Evolutionary conservation across 1,140 invertebrate genomes (phyloP).

Genomic region (Drosophila jambulina): DNA sequence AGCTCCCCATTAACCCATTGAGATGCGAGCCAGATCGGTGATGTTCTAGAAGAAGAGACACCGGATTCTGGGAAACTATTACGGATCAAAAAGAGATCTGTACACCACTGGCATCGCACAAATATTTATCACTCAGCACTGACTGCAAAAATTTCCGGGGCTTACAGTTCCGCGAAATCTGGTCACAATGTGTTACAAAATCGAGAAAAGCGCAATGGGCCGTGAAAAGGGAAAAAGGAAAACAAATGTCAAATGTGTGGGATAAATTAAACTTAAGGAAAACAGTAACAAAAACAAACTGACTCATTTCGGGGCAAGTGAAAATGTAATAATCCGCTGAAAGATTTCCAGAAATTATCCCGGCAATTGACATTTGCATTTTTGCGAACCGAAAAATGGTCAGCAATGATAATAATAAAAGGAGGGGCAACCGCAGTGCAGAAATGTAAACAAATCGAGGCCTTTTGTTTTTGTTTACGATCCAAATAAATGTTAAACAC

Average conservation of each 20-base stretch:
- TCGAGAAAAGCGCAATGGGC: slow-evolving; percentile 46
- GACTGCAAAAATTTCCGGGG: slow-evolving; percentile 25
- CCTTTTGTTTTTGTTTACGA: slow-evolving; percentile 40
- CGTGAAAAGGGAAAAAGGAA: slow-evolving; percentile 33
- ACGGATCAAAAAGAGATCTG: slow-evolving; percentile 12
- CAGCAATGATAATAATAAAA: slow-evolving; percentile 37
- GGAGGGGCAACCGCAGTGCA: slow-evolving; percentile 18
- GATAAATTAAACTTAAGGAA: slow-evolving; percentile 11
- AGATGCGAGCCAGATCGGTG: slow-evolving; percentile 17
- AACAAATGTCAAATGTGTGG: slow-evolving; percentile 53
- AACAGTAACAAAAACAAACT: background rate
- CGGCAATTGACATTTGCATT: slow-evolving; percentile 56
- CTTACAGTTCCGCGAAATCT: slow-evolving; percentile 71
- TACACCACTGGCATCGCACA: background rate
- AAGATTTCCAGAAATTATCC: slow-evolving; percentile 3
- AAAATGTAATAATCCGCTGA: slow-evolving; percentile 3
- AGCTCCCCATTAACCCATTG: slow-evolving; percentile 31
- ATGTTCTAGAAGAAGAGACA: slow-evolving; percentile 2
- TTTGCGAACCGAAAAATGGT: slow-evolving; percentile 54
- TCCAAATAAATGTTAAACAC: slow-evolving; percentile 55
- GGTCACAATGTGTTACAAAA: slow-evolving; percentile 77
- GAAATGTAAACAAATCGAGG: slow-evolving; percentile 49
- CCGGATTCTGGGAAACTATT: slow-evolving; percentile 27
- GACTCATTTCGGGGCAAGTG: slow-evolving; percentile 35
- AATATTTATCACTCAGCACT: slow-evolving; percentile 43